Evolutionary conservation across 2,888 invertebrate species (phyloP).

Genomic region (Macrophya alboannulata): DNA sequence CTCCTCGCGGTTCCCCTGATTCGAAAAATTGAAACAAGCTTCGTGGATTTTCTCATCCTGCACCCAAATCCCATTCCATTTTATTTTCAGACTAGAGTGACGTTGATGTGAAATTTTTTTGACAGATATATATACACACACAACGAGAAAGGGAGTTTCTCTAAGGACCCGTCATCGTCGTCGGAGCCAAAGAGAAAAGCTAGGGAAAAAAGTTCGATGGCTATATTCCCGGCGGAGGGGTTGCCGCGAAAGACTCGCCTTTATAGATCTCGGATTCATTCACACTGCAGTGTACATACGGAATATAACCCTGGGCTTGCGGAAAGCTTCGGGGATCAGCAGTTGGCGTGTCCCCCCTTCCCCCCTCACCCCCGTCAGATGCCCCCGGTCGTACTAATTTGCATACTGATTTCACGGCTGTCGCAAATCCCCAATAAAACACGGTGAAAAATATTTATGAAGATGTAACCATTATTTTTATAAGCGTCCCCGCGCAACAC

Average conservation of each 20-base stretch:
- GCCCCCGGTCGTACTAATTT: slow-evolving; percentile 67
- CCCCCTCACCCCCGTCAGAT: not conserved
- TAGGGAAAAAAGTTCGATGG: slow-evolving; percentile 12
- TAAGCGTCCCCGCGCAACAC: slow-evolving; percentile 72
- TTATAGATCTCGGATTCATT: not conserved
- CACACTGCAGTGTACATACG: not conserved
- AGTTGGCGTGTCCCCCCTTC: no score
- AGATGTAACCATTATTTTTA: slow-evolving; percentile 80
- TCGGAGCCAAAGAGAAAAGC: not conserved
- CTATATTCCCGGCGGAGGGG: slow-evolving; percentile 33
- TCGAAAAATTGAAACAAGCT: not conserved
- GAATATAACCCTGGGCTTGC: not conserved
- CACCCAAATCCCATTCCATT: not conserved
- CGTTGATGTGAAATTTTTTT: not conserved
- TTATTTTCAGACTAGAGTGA: not conserved
- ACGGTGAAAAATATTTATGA: slow-evolving; percentile 77
- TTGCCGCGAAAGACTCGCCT: not conserved
- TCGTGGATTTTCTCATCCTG: not conserved
- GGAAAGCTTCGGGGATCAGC: not conserved
- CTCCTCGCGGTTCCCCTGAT: no score
- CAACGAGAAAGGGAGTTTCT: not conserved
- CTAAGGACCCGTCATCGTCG: not conserved
- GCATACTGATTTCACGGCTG: slow-evolving; percentile 77
- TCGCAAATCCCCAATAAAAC: slow-evolving; percentile 68
- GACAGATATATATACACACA: not conserved